Evolutionary conservation across 1,140 invertebrate genomes (phyloP), one percentile per base, ranked within the genome.

Genomic region (Brachionus rubens): DNA sequence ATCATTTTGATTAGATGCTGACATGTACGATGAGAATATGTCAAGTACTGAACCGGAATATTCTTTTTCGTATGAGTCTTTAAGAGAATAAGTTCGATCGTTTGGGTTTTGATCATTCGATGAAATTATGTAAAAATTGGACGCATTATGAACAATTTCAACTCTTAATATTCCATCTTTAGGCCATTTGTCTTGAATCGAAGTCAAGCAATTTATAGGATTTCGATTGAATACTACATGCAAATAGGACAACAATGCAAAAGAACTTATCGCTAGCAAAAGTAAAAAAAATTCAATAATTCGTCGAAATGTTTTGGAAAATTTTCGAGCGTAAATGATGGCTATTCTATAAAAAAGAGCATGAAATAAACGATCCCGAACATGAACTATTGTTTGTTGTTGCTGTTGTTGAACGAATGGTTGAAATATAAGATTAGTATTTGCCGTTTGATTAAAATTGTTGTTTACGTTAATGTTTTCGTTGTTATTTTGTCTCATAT

Each of bases 81-180:
- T 76, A 21, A 85, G 79, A 19, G 78, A 81, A 77, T 85, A 85
- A 76, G 82, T 81, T 26, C 50, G 46, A 50, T 36, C 14, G 9
- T 16, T 40, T 21, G 19, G 30, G 2, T n/a, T n/a, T n/a, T n/a
- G n/a, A n/a, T 48, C 28, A 0, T 72, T n/a, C 1, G n/a, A 26
- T 0, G 54, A 59, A 16, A 76, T 16, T 12, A 78, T 89, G 87
- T 52, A 96, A 87, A 80, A 98, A 95, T 87, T 98, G 94, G n/a
- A 99, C 93, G 33, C 50, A 76, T 30, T 24, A 78, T 89, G 87
- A 54, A 96, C 87, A 80, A 98, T 95, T 87, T 98, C 95, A n/a
- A 99, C 93, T 80, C 92, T 84, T 2, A 99, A 86, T 78, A 99
- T 94, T 12, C 96, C 96, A 86, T 98, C 92, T 76, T 92, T 87